Evolutionary conservation across 2,888 invertebrate genomes (phyloP).

Genomic region (Plutella xylostella): DNA sequence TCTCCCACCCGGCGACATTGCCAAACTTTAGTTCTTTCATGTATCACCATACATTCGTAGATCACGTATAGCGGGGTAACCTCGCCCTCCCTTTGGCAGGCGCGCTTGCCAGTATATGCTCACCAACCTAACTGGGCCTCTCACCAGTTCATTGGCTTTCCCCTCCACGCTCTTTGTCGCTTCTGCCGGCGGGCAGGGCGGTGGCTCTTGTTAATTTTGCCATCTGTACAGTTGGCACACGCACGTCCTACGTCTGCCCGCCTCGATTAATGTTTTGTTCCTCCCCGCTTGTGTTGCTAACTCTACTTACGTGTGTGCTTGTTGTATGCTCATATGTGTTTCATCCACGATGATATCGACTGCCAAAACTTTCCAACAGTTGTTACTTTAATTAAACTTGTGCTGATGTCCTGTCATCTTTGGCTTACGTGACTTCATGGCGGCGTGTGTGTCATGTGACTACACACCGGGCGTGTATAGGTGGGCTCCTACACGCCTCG

Average conservation of each 20-base stretch:
- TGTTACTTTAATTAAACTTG: conserved; percentile 25
- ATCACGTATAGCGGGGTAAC: conserved; percentile 20
- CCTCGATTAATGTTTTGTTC: conserved; percentile 49
- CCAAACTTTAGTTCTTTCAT: conserved; percentile 31
- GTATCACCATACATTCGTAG: conserved; percentile 7
- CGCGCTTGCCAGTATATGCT: conserved; percentile 31
- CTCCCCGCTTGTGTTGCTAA: conserved; percentile 34
- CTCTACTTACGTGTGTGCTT: conserved; percentile 19
- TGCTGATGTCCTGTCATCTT: conserved; percentile 17
- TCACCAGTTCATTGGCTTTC: conserved; percentile 28
- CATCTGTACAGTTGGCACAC: conserved; percentile 30
- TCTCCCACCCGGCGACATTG: conserved; percentile 24
- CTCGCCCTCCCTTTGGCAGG: conserved; percentile 44
- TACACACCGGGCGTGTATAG: too few relatives aligned
- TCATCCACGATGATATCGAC: conserved; percentile 26
- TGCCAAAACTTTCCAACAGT: conserved; percentile 33
- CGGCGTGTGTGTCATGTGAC: not conserved
- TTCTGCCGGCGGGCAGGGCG: conserved; percentile 25
- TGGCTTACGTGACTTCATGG: not conserved
- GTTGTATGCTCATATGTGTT: too few relatives aligned
- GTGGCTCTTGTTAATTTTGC: conserved; percentile 30
- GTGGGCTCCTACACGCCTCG: too few relatives aligned
- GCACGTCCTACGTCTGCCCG: conserved; percentile 29
- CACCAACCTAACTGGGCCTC: conserved; percentile 31
- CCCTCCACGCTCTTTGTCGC: conserved; percentile 19